Evolutionary conservation across 2,797 vertebrate species (phyloP), one percentile per base, ranked within the genome.

Genomic region (Lutjanus campechanus): DNA sequence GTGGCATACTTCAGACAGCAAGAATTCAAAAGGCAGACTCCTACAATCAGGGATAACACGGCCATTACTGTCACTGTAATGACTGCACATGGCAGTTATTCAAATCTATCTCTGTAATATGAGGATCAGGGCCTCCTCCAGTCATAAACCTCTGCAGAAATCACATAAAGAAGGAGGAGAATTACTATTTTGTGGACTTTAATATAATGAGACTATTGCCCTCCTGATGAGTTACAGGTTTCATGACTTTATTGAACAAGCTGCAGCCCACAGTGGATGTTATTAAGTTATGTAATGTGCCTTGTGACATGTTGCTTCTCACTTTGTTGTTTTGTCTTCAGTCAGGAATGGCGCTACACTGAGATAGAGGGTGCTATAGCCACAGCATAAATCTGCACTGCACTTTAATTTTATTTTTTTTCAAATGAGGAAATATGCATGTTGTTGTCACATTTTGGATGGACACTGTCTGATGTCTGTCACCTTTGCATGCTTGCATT

Each of bases 41-140:
- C 44, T 76, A 69, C 79, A 69, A 43, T 83, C 66, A 68, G 63
- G 79, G 67, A 77, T 82, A 84, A 85, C 69, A 50, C 59, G 44
- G 25, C 71, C 50, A 83, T 90, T 88, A 80, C 59, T 22, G 56
- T 73, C 66, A 65, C 55, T 77, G 69, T 82, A 79, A 87, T 78
- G 78, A 76, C 69, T 67, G 51, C 58, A 84, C 69, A 73, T 80
- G 69, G 73, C 82, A 90, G 74, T 85, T 91, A 89, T 92, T 91
- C 60, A 84, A 86, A 88, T 87, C 64, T 82, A 81, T 86, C 77
- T 76, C 69, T 76, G 73, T 85, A 87, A 88, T 89, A 72, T 65
- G 76, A 88, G 82, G 68, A 85, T 46, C 59, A 46, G 46, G 41
- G 20, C 68, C 67, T 86, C 75, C 25, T 71, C 36, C 50, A 49